Evolutionary conservation across 2,797 vertebrate genomes (phyloP), one percentile per base, ranked within the genome.

Genomic region (Danio aesculapii): DNA sequence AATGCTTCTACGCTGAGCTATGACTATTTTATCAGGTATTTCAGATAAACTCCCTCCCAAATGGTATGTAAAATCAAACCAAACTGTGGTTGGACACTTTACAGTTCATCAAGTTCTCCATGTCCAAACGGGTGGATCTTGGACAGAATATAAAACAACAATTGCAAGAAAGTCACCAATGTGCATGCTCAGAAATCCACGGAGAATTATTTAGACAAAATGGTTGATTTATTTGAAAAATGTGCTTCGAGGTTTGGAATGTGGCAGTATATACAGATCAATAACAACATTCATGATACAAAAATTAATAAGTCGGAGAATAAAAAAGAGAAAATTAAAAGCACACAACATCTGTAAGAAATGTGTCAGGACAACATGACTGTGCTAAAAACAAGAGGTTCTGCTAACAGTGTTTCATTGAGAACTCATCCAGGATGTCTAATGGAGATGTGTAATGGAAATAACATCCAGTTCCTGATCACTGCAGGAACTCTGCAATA

Each of bases 401-500:
- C 41, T 57, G 52, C 64, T 6, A 70, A 61, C 70, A 70, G 12
- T 44, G 41, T 57, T 72, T n/a, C 49, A 66, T 46, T 49, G 59
- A 57, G 49, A 81, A 67, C 10, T 47, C 13, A 2, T 62, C 41
- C 3, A 13, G 50, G 61, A 76, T 14, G 30, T 57, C 62, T 19
- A 47, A n/a, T 7, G 12, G 19, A 53, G 41, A 57, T 43, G 4
- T 12, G 3, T 41, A 30, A 68, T 46, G n/a, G 9, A 67, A 83
- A 66, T 13, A 73, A 16, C 21, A 64, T 84, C 14, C 19, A 44
- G 76, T 85, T 86, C 77, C 74, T 19, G 63, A 85, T 81, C 77
- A 39, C 64, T 46, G 58, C 61, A 71, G 73, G 71, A 44, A 74
- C 84, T 64, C 85, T 61, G 71, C 39, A 83, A 86, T 93, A 93